Conservation (phyloP, 2,888 invertebrate species). For the Andrena flavipes region DNA sequence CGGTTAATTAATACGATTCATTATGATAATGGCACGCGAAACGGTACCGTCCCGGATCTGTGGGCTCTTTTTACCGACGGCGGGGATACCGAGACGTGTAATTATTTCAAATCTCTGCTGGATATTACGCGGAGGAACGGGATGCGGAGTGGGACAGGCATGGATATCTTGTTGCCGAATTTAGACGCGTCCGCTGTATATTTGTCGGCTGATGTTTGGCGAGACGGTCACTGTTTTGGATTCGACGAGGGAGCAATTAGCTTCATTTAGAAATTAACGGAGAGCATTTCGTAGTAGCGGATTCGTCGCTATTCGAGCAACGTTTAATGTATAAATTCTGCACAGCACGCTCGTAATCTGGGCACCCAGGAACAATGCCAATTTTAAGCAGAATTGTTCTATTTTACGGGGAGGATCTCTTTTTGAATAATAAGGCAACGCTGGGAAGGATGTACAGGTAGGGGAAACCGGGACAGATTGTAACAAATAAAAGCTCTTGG, state of each 20-base stretch:
- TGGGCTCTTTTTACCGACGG: neutral
- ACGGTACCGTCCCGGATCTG: neutral
- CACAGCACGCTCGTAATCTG: no score
- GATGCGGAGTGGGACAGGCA: neutral
- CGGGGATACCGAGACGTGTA: neutral
- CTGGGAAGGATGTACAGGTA: no score
- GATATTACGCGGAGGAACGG: neutral
- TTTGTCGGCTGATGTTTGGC: neutral
- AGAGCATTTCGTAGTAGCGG: no score
- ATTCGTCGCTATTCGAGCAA: no score
- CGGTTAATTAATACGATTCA: constrained; percentile 23
- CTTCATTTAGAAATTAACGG: neutral
- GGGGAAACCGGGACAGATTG: no score
- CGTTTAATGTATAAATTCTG: no score
- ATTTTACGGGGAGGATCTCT: no score
- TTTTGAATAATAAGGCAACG: no score
- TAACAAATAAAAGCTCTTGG: no score
- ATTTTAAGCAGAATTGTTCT: no score
- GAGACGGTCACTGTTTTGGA: neutral
- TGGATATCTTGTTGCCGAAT: neutral
- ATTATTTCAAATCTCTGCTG: neutral
- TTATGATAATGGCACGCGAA: constrained; percentile 7
- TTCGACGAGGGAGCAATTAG: neutral
- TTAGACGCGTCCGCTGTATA: neutral
- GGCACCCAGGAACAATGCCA: no score